These are phyloP conservation scores for Hyperoplus lanceolatus DNA, from an alignment of 2,797 vertebrate species.

Conservation along the genomic window DNA sequence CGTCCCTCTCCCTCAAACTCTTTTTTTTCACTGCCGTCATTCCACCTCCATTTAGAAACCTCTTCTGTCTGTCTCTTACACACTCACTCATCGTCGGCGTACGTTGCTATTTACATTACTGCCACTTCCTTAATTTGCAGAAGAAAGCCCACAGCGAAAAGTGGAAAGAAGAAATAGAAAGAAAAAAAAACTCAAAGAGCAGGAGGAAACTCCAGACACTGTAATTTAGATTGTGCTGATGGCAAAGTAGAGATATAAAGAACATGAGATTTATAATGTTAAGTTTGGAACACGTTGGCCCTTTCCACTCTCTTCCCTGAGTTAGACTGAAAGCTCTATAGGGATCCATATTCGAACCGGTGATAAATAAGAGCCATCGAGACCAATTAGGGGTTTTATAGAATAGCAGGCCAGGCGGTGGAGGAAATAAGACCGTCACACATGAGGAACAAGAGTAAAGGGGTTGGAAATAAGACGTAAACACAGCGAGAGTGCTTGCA, in stretches of 20 bases:
- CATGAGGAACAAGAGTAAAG: slow-evolving; percentile 41
- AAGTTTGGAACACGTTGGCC: slow-evolving; percentile 74
- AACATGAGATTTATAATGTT: slow-evolving; percentile 83
- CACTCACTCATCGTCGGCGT: background rate
- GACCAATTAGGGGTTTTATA: slow-evolving; percentile 80
- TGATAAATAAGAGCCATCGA: slow-evolving; percentile 79
- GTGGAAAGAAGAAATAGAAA: slow-evolving; percentile 48
- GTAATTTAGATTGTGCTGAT: slow-evolving; percentile 83
- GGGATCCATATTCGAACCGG: slow-evolving; percentile 69
- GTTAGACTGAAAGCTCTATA: slow-evolving; percentile 55
- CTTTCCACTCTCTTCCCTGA: slow-evolving; percentile 75
- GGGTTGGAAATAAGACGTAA: slow-evolving; percentile 19
- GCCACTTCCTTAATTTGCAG: slow-evolving; percentile 17
- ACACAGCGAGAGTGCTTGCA: slow-evolving; percentile 16
- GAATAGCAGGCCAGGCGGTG: slow-evolving; percentile 61
- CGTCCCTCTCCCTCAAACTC: slow-evolving; percentile 4
- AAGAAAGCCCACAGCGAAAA: slow-evolving; percentile 36
- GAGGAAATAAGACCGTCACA: slow-evolving; percentile 75
- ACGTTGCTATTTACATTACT: slow-evolving; percentile 8
- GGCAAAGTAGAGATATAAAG: slow-evolving; percentile 77
- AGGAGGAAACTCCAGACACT: slow-evolving; percentile 78
- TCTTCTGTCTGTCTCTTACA: background rate
- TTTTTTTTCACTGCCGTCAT: slow-evolving; percentile 9
- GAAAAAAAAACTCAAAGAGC: slow-evolving; percentile 48
- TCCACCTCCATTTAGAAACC: background rate